phyloP scores from a whole-genome alignment of 2,888 invertebrate genomes.

The Orthosia gothica region DNA sequence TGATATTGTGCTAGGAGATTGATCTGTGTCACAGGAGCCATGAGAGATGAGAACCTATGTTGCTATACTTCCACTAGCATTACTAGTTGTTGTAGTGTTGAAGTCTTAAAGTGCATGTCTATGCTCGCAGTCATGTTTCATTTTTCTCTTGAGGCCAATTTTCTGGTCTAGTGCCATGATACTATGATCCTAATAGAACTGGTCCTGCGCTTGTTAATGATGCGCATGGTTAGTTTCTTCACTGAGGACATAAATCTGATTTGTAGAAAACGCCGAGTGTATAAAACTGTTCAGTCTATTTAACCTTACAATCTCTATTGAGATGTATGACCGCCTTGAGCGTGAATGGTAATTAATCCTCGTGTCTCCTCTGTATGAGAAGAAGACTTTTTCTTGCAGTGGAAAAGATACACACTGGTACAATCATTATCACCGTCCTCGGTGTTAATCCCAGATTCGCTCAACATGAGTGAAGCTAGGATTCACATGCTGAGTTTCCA shows the following conservation, averaged over 20 bases:
- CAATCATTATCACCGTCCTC: too few relatives aligned
- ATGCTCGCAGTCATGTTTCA: conserved; percentile 30
- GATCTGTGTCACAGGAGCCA: too few relatives aligned
- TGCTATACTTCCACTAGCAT: conserved; percentile 23
- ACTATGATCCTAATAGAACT: conserved; percentile 27
- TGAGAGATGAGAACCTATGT: neutral
- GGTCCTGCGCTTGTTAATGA: conserved; percentile 32
- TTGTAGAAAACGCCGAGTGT: neutral
- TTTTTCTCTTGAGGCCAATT: conserved; percentile 18
- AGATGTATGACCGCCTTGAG: neutral
- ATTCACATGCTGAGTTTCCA: too few relatives aligned
- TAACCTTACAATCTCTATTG: neutral
- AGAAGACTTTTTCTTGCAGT: neutral
- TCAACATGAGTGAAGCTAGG: too few relatives aligned
- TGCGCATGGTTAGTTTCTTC: conserved; percentile 39
- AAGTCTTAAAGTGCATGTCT: neutral
- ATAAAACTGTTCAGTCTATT: neutral
- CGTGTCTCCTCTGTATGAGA: neutral
- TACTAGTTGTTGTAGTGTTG: neutral
- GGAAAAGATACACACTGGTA: too few relatives aligned
- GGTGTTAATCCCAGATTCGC: too few relatives aligned
- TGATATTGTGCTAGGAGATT: too few relatives aligned
- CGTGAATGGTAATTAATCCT: neutral
- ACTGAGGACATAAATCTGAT: conserved; percentile 1
- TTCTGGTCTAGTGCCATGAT: conserved; percentile 26